Conservation (phyloP, 2,888 invertebrate genomes). For the Drosophila cracens region DNA sequence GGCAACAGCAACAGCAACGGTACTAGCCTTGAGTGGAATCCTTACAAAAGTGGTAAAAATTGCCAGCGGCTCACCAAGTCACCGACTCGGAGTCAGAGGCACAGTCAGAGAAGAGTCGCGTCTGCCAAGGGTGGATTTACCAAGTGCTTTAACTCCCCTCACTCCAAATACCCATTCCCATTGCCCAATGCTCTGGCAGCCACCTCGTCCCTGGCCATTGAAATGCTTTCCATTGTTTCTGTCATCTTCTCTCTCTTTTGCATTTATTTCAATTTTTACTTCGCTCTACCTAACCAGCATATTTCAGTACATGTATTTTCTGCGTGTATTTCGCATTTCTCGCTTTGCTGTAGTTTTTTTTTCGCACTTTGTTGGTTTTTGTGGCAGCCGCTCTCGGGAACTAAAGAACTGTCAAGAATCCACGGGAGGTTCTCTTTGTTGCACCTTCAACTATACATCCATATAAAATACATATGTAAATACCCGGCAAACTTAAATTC, state of each 20-base stretch:
- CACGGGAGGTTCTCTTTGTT: conserved; percentile 28
- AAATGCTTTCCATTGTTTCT: conserved; percentile 62
- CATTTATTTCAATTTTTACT: conserved; percentile 19
- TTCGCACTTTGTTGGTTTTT: conserved; percentile 63
- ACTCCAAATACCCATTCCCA: conserved; percentile 1
- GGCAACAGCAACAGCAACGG: conserved; percentile 4
- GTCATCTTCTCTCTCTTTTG: conserved; percentile 40
- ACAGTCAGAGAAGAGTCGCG: conserved; percentile 1
- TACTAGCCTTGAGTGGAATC: conserved; percentile 74
- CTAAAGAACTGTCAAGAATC: conserved; percentile 20
- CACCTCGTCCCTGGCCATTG: conserved; percentile 22
- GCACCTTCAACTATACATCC: conserved; percentile 24
- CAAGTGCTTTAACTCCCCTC: conserved; percentile 46
- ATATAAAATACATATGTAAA: conserved; percentile 12
- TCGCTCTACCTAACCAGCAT: conserved; percentile 17
- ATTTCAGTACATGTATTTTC: conserved; percentile 9
- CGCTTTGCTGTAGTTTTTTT: conserved; percentile 48
- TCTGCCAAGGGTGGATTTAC: conserved; percentile 70
- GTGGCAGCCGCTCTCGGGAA: conserved; percentile 12
- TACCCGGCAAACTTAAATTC: conserved; percentile 52
- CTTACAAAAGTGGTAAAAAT: conserved; percentile 77
- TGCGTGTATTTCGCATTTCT: conserved; percentile 11
- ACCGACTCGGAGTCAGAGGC: conserved; percentile 14
- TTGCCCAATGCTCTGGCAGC: conserved; percentile 11
- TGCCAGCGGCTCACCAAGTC: conserved; percentile 56